Evolutionary conservation across 2,888 invertebrate species (phyloP), one percentile per base, ranked within the genome.

Genomic region (Coremacera marginata): DNA sequence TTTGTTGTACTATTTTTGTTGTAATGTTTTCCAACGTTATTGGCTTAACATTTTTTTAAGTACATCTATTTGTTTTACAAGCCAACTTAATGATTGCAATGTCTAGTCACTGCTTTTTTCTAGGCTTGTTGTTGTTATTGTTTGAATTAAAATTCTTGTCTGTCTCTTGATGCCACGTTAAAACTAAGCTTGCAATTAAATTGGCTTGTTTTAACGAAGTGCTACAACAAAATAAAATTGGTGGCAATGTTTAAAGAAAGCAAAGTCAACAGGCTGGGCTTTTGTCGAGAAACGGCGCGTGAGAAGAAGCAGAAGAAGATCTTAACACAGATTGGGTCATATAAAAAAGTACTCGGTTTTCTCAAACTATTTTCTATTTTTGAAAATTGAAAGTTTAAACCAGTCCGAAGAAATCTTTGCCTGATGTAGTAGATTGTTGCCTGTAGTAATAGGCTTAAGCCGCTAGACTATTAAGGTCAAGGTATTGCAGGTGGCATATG

Each of bases 21-120:
- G 63, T 63, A 16, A n/a, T 52, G 9, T 63, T 31, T 65, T 49
- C 34, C 34, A 44, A 57, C 73, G 52, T 44, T 37, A 72, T 65
- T 52, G 73, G 27, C 31, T 51, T 16, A 63, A 73, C 62, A 60
- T 62, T 72, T 51, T 73, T 65, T 57, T 73, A 63, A 76, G 63
- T 63, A 63, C 71, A 63, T 78, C 79, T 78, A 82, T 81, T 81
- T 82, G 82, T 81, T 81, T 79, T 78, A 82, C 82, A 82, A 82
- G 78, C 76, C 67, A 78, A 71, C 77, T 80, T 78, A 81, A 81
- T 81, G 80, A 81, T 77, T 79, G 79, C 81, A 67, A 79, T 77
- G 76, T 80, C 70, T 68, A 52, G 34, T 75, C 44, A 55, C 27
- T 67, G 65, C 9, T 65, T 77, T 78, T 75, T 70, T 77, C 34